Percentiles rank a stretch among this genome's conserved stretches.
Conservation (phyloP, 2,113 vertebrate species). For the Athene cunicularia region DNA sequence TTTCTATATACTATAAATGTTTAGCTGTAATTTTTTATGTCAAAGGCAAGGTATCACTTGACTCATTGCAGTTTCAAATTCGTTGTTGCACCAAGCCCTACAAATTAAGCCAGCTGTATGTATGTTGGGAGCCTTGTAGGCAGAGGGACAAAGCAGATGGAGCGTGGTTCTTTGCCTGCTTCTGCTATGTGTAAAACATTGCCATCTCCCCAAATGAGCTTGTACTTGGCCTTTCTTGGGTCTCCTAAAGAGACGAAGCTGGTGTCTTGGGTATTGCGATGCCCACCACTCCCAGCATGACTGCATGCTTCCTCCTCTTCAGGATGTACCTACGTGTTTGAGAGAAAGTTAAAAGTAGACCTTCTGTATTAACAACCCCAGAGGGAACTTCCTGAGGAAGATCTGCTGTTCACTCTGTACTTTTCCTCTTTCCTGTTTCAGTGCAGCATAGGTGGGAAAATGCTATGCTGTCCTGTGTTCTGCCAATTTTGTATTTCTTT, state of each 20-base stretch:
- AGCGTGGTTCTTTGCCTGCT: neutral
- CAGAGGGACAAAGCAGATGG: neutral
- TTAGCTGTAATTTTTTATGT: neutral
- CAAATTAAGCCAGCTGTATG: neutral
- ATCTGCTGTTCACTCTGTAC: neutral
- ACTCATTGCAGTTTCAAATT: neutral
- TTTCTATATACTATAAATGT: neutral
- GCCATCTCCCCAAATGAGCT: neutral
- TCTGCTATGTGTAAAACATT: neutral
- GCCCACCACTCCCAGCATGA: neutral
- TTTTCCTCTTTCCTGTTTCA: constrained; percentile 8
- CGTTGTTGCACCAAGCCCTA: neutral
- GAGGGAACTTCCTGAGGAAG: constrained; percentile 32
- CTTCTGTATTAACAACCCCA: neutral
- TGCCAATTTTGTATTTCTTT: neutral
- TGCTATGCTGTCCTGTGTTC: neutral
- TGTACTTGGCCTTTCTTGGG: neutral
- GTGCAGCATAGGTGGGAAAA: neutral
- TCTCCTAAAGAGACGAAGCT: neutral
- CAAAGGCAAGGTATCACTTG: neutral
- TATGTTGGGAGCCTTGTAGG: neutral
- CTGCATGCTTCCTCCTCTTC: neutral
- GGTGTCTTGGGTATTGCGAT: neutral
- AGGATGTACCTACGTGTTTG: neutral
- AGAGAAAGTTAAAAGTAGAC: neutral